Base-by-base conservation (phyloP, 2,113 vertebrate species). In the Progne subis region DNA sequence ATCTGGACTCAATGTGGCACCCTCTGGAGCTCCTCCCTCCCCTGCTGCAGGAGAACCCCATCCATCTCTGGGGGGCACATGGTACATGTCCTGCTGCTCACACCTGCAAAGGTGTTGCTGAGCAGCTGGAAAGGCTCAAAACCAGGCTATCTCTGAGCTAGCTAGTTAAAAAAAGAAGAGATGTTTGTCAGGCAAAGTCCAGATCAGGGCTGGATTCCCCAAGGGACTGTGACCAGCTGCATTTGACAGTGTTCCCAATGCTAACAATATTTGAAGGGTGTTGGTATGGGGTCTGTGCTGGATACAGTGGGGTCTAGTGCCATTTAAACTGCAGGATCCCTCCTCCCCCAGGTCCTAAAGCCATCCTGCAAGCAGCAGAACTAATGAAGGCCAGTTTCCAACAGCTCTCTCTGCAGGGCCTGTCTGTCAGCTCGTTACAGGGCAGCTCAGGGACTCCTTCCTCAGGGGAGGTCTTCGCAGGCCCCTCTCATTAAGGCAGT, bases 401-500 rank as follows among this genome's bases (percentile, higher is more conserved):
- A 29, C 68, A 77, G 88, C 41, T 69, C 82, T n/a, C 55, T 55
- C 90, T 61, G 79, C 82, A 83, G 0, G 0, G 88, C 71, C 82
- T 52, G 72, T 19, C 92, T 65, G 52, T 78, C 95, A 90, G 75
- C 59, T 41, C 49, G 41, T 79, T 55, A 32, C 29, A 83, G 76
- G 68, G 92, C 80, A 90, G 86, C 4, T 20, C n/a, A 70, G 1
- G 39, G 81, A 77, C 76, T 78, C 79, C 44, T 34, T 80, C 71
- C 34, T 80, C 53, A 2, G 46, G 61, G 67, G 55, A 52, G 57
- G 85, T 91, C 89, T 49, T 83, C 0, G 0, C 76, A 75, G 72
- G 86, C 91, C 86, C 64, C 64, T 78, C 94, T 96, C 95, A 96
- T 96, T 97, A 97, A 95, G 76, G 20, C 64, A 63, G 80, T 86